Conservation (phyloP, 2,888 invertebrate species). For the Lordiphosa fenestrarum region DNA sequence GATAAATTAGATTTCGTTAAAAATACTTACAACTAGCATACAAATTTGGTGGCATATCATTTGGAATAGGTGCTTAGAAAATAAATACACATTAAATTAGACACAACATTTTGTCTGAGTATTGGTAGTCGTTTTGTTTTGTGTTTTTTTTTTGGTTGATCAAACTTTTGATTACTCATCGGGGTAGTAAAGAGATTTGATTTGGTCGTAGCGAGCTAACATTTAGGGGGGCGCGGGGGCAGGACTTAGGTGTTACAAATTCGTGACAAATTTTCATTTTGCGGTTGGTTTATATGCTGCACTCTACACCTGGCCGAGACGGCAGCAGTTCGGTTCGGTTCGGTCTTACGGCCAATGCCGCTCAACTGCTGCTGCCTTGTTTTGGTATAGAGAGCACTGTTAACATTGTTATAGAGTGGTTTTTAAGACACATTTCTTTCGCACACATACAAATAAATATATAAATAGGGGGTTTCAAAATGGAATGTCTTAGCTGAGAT, state of each 20-base stretch:
- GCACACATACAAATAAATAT: conserved; percentile 39
- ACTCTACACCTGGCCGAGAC: too few species aligned
- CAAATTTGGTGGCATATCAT: conserved; percentile 68
- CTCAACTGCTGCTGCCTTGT: conserved; percentile 2
- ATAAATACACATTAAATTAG: conserved; percentile 17
- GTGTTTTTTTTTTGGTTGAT: conserved; percentile 35
- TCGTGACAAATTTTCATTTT: conserved; percentile 48
- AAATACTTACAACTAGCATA: conserved; percentile 51
- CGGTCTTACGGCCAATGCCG: too few species aligned
- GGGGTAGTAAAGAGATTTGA: conserved; percentile 40
- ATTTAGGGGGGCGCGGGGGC: not conserved
- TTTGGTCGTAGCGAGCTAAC: conserved; percentile 33
- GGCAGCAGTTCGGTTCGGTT: too few species aligned
- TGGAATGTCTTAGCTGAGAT: conserved; percentile 40
- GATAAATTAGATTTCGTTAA: conserved; percentile 22
- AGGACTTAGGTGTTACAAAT: conserved; percentile 44
- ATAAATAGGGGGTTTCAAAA: conserved; percentile 12
- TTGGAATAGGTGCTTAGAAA: conserved; percentile 61
- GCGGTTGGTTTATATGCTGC: conserved; percentile 8
- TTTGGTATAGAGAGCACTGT: conserved; percentile 5
- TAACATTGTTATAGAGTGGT: conserved; percentile 63
- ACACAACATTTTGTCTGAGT: conserved; percentile 22
- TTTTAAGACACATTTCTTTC: conserved; percentile 64
- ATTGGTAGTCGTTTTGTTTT: not conserved
- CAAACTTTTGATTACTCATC: conserved; percentile 36